Percentiles rank a stretch among this genome's conserved stretches.
phyloP scores from a whole-genome alignment of 2,888 invertebrate species.

The Apodemia zela region DNA sequence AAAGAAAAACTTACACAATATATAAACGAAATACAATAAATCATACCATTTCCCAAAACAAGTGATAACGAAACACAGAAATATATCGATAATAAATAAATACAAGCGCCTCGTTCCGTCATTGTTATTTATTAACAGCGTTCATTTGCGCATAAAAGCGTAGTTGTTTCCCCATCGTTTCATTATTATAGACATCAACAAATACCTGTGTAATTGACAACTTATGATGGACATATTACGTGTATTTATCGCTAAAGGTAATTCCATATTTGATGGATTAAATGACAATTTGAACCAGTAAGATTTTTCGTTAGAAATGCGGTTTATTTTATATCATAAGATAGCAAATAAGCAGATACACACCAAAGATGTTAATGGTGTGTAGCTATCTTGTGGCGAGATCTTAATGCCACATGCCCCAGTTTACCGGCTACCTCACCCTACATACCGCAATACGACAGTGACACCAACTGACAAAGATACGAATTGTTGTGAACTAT shows the following conservation, averaged over 20 bases:
- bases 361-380: too few relatives aligned
- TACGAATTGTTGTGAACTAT: too few relatives aligned
- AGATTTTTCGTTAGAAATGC: too few relatives aligned
- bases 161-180: conserved; percentile 21
- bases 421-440: too few relatives aligned
- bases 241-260: neutral
- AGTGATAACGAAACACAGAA: conserved; percentile 4
- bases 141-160: conserved; percentile 16
- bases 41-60: neutral
- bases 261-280: neutral
- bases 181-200: conserved; percentile 35
- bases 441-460: too few relatives aligned
- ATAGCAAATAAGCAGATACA: too few relatives aligned
- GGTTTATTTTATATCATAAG: too few relatives aligned
- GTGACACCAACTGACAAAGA: too few relatives aligned
- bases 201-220: conserved; percentile 47
- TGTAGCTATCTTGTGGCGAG: too few relatives aligned
- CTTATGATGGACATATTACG: conserved; percentile 37
- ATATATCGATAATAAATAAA: conserved; percentile 18
- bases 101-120: neutral
- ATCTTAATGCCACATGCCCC: too few relatives aligned
- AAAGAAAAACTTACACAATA: neutral
- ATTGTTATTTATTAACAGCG: neutral
- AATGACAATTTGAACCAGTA: neutral
- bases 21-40: conserved; percentile 2